phyloP scores from a whole-genome alignment of 1,140 invertebrate species.

The Pseudachorutes palmiensis region DNA sequence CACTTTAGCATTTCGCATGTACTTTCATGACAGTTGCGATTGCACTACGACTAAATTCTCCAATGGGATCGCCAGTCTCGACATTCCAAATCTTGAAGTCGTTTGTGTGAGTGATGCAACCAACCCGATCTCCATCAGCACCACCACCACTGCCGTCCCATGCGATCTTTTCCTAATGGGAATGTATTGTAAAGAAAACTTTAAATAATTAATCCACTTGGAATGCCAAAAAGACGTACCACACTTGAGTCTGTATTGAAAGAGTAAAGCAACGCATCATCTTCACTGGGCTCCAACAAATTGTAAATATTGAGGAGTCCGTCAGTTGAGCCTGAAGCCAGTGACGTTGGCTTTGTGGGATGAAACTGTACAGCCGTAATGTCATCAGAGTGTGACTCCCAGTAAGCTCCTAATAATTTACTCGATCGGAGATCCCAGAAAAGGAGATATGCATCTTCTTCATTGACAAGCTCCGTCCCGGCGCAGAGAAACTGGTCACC shows the following conservation, averaged over 20 bases:
- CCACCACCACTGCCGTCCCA: conserved; percentile 16
- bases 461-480: conserved; percentile 60
- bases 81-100: conserved; percentile 63
- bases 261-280: conserved; percentile 67
- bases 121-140: conserved; percentile 48
- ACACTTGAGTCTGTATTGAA: conserved; percentile 78
- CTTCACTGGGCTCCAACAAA: conserved; percentile 62
- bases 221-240: conserved; percentile 44
- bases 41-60: conserved; percentile 50
- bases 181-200: background rate
- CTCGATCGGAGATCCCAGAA: conserved; percentile 70
- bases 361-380: conserved; percentile 55
- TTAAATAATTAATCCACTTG: background rate
- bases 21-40: conserved; percentile 46
- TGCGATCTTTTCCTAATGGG: conserved; percentile 42
- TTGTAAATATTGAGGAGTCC: conserved; percentile 81
- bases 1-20: too few species aligned
- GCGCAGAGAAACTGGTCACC: conserved; percentile 63
- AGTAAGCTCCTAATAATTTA: conserved; percentile 69
- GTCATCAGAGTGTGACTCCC: conserved; percentile 43
- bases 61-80: conserved; percentile 52
- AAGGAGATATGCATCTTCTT: conserved; percentile 66
- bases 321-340: conserved; percentile 70
- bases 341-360: conserved; percentile 54
- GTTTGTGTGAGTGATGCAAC: conserved; percentile 60